Conservation (phyloP, 2,888 invertebrate species). For the Habroteleia sp. region DNA sequence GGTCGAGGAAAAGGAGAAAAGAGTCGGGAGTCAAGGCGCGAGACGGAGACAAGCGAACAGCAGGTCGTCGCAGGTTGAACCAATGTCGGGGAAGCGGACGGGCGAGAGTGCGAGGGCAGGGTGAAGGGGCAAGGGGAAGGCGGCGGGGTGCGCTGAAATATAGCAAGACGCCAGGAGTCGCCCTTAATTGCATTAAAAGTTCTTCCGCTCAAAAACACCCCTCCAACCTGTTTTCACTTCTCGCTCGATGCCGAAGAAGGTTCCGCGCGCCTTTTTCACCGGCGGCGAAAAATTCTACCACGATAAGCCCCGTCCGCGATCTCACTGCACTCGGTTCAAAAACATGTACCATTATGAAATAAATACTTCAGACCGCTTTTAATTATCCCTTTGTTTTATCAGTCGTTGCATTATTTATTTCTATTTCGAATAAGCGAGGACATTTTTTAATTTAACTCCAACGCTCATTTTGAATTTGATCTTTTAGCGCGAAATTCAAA, state of each 20-base stretch:
- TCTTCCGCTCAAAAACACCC: constrained; percentile 76
- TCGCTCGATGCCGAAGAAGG: constrained; percentile 45
- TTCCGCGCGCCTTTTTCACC: constrained; percentile 26
- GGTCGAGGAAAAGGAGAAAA: constrained; percentile 67
- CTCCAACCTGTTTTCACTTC: constrained; percentile 71
- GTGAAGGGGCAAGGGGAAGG: constrained; percentile 31
- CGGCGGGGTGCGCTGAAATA: constrained; percentile 60
- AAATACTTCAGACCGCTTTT: constrained; percentile 41
- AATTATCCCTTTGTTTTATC: constrained; percentile 41
- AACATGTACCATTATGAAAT: constrained; percentile 30
- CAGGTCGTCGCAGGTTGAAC: constrained; percentile 46
- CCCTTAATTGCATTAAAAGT: constrained; percentile 79
- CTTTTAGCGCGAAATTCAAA: too few species aligned
- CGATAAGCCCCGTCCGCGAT: constrained; percentile 34
- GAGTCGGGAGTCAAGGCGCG: constrained; percentile 68
- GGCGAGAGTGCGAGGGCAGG: constrained; percentile 28
- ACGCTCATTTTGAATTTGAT: too few species aligned
- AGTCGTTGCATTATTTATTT: constrained; percentile 25
- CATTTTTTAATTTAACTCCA: constrained; percentile 20
- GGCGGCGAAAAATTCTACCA: constrained; percentile 7
- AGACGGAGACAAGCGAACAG: constrained; percentile 14
- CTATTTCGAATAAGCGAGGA: constrained; percentile 15
- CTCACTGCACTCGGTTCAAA: constrained; percentile 14
- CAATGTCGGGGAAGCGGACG: constrained; percentile 40
- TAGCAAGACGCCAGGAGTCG: constrained; percentile 75